Evolutionary conservation across 2,797 vertebrate genomes (phyloP).

Genomic region (Kryptolebias ocellatus): DNA sequence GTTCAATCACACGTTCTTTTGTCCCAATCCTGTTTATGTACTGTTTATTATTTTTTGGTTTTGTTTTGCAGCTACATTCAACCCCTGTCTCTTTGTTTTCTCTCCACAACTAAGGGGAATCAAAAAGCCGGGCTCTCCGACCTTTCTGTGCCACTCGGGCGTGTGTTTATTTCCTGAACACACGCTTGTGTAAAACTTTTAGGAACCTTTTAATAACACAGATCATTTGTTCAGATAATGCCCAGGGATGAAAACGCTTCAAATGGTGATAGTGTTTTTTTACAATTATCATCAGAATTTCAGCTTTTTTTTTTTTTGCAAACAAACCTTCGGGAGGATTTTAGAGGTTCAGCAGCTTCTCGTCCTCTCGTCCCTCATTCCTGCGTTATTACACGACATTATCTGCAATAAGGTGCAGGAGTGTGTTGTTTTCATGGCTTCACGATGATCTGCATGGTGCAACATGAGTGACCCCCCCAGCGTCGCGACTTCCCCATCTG

Average conservation of each 20-base stretch:
- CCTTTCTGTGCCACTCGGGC: slow-evolving; percentile 83
- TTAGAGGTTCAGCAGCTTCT: slow-evolving; percentile 59
- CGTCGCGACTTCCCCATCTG: slow-evolving; percentile 18
- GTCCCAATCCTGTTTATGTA: slow-evolving; percentile 54
- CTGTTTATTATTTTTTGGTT: slow-evolving; percentile 30
- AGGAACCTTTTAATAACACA: slow-evolving; percentile 19
- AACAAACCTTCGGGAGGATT: slow-evolving; percentile 27
- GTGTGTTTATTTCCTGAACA: slow-evolving; percentile 70
- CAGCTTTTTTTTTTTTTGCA: slow-evolving; percentile 12
- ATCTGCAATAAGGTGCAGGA: slow-evolving; percentile 63
- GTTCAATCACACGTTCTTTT: slow-evolving; percentile 61
- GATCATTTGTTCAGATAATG: slow-evolving; percentile 60
- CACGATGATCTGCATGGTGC: slow-evolving; percentile 62
- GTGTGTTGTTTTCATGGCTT: slow-evolving; percentile 49
- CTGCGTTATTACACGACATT: slow-evolving; percentile 63
- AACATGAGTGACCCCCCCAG: slow-evolving; percentile 14
- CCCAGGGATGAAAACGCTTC: slow-evolving; percentile 63
- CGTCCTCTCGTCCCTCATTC: slow-evolving; percentile 57
- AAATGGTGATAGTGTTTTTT: not conserved
- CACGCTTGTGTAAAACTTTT: slow-evolving; percentile 48
- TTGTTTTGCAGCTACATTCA: slow-evolving; percentile 59
- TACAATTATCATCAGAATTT: slow-evolving; percentile 1
- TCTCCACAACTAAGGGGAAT: slow-evolving; percentile 72
- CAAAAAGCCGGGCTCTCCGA: slow-evolving; percentile 86
- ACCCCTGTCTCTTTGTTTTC: slow-evolving; percentile 57